phyloP scores from a whole-genome alignment of 2,888 invertebrate species.

The Buathra laborator region DNA sequence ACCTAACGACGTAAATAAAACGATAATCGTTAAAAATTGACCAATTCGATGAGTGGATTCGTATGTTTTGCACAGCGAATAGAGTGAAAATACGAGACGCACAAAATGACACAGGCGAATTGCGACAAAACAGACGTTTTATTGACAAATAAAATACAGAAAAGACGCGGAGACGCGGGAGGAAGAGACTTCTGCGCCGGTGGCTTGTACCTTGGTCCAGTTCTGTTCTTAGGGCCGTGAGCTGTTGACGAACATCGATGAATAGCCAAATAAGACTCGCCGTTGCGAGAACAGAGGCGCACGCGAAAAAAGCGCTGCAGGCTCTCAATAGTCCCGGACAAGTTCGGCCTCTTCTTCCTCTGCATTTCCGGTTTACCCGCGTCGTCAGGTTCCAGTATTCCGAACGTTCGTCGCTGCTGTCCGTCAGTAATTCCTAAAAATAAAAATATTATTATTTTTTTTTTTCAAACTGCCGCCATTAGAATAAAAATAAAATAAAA shows the following conservation, averaged over 20 bases:
- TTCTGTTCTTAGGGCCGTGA: conserved; percentile 88
- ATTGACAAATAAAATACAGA: conserved; percentile 49
- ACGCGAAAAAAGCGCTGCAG: conserved; percentile 88
- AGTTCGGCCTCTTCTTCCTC: conserved; percentile 80
- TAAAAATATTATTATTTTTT: not conserved
- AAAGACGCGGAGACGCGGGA: not conserved
- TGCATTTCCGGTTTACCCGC: conserved; percentile 78
- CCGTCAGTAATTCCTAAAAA: conserved; percentile 88
- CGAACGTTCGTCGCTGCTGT: conserved; percentile 88
- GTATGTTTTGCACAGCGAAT: not conserved
- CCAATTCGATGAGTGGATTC: not conserved
- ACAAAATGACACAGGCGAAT: conserved; percentile 4
- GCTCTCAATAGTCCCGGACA: conserved; percentile 87
- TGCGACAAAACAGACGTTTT: conserved; percentile 29
- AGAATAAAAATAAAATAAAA: not conserved
- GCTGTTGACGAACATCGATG: conserved; percentile 89
- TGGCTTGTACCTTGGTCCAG: conserved; percentile 88
- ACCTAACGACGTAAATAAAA: not conserved
- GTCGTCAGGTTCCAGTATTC: conserved; percentile 85
- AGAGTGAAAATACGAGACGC: not conserved
- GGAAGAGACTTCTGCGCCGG: not conserved
- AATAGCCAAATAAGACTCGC: conserved; percentile 90
- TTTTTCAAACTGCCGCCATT: not conserved
- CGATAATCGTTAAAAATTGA: not conserved
- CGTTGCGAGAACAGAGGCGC: conserved; percentile 89